Percentiles rank a stretch among this genome's conserved stretches.
Evolutionary conservation across 1,140 invertebrate species (phyloP).

Genomic region (Monomorium pharaonis): DNA sequence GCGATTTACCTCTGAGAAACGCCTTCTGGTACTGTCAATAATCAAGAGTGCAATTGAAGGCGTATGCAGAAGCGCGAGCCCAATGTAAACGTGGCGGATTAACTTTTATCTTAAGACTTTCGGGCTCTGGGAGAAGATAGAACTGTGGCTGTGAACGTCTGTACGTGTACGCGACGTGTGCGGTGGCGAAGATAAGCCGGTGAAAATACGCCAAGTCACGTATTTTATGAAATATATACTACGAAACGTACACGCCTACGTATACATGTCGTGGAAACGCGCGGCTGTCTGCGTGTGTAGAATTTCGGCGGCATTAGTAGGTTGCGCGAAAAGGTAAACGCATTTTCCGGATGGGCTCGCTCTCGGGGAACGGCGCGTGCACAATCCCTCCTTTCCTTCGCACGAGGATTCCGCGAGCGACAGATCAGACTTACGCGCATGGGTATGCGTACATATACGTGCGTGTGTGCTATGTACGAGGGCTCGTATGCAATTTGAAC

Average conservation of each 20-base stretch:
- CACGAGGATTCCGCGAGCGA: slow-evolving; percentile 11
- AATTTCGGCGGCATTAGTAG: slow-evolving; percentile 74
- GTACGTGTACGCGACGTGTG: slow-evolving; percentile 68
- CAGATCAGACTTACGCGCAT: slow-evolving; percentile 25
- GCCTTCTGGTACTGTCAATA: not conserved
- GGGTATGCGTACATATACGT: no score
- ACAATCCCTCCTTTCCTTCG: slow-evolving; percentile 41
- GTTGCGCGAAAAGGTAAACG: slow-evolving; percentile 69
- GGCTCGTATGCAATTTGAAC: slow-evolving; percentile 19
- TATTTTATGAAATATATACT: slow-evolving; percentile 80
- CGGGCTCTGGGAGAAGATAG: not conserved
- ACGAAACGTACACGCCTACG: not conserved
- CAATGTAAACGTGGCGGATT: slow-evolving; percentile 16
- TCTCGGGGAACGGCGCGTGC: slow-evolving; percentile 37
- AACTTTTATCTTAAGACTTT: slow-evolving; percentile 49
- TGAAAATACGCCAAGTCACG: slow-evolving; percentile 81
- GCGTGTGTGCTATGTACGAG: not conserved
- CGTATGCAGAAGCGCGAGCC: not conserved
- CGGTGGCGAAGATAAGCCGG: slow-evolving; percentile 77
- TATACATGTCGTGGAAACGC: not conserved
- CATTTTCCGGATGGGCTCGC: slow-evolving; percentile 64
- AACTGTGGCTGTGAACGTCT: not conserved
- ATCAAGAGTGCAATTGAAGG: not conserved
- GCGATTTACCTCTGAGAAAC: not conserved
- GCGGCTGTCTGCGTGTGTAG: slow-evolving; percentile 42